These are phyloP conservation scores for Perca fluviatilis DNA, from an alignment of 2,113 vertebrate species.

Conservation along the genomic window DNA sequence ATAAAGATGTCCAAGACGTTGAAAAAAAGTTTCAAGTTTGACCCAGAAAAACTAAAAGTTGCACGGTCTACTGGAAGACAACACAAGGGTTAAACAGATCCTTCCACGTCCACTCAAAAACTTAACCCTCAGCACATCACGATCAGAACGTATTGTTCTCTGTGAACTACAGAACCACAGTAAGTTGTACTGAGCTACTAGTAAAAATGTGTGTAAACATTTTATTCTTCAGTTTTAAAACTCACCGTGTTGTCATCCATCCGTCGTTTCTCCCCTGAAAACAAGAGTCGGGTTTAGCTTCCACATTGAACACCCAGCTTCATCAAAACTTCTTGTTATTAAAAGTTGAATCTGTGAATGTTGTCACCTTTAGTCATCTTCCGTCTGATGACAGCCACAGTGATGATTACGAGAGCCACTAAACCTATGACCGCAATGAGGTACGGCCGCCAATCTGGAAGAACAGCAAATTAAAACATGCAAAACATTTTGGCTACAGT, in stretches of 20 bases:
- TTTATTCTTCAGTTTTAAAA: neutral
- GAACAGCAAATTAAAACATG: neutral
- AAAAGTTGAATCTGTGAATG: neutral
- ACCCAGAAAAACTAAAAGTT: no score
- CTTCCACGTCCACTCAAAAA: no score
- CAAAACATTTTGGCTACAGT: no score
- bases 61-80: no score
- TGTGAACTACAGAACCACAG: no score
- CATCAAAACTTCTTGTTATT: neutral
- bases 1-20: no score
- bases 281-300: neutral
- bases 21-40: no score
- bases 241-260: neutral
- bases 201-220: neutral
- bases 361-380: constrained; percentile 22
- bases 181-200: no score
- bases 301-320: neutral
- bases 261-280: constrained; percentile 2
- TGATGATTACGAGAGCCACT: neutral
- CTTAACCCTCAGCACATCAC: no score
- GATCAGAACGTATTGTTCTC: no score
- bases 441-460: neutral
- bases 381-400: neutral
- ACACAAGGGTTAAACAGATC: no score
- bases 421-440: neutral